phyloP scores from a whole-genome alignment of 1,140 invertebrate species.

The Phthorimaea operculella region DNA sequence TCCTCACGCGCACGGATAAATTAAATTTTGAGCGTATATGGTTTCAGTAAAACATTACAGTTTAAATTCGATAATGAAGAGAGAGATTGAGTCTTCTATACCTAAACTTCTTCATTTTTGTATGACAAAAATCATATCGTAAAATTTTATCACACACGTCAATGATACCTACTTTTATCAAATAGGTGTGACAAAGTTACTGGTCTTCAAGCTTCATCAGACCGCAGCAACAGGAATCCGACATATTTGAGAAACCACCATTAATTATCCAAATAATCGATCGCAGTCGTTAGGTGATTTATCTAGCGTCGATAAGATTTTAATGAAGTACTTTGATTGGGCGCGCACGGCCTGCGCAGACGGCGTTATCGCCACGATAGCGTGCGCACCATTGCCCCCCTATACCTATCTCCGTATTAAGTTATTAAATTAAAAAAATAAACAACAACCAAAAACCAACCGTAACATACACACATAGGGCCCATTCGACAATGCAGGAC shows the following conservation, averaged over 20 bases:
- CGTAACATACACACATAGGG: conserved; percentile 25
- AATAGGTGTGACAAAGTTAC: not conserved
- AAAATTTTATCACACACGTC: no score
- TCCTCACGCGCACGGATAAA: no score
- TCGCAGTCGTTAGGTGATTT: conserved; percentile 62
- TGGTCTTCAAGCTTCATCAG: not conserved
- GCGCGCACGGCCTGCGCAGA: conserved; percentile 45
- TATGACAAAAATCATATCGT: no score
- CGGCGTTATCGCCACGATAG: conserved; percentile 51
- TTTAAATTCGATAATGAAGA: no score
- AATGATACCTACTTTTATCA: no score
- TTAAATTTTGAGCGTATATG: no score
- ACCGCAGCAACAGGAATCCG: conserved; percentile 37
- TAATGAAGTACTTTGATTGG: conserved; percentile 68
- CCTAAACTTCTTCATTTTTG: no score
- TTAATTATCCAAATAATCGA: conserved; percentile 67
- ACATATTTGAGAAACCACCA: conserved; percentile 55
- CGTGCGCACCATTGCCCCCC: conserved; percentile 51
- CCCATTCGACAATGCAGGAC: conserved; percentile 19
- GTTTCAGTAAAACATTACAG: no score
- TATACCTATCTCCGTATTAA: conserved; percentile 61
- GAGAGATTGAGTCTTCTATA: no score
- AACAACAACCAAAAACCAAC: conserved; percentile 25
- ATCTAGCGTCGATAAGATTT: conserved; percentile 65
- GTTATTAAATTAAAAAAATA: conserved; percentile 68